Evolutionary conservation across 2,888 invertebrate genomes (phyloP), one percentile per base, ranked within the genome.

Genomic region (Lucinisca nassula): DNA sequence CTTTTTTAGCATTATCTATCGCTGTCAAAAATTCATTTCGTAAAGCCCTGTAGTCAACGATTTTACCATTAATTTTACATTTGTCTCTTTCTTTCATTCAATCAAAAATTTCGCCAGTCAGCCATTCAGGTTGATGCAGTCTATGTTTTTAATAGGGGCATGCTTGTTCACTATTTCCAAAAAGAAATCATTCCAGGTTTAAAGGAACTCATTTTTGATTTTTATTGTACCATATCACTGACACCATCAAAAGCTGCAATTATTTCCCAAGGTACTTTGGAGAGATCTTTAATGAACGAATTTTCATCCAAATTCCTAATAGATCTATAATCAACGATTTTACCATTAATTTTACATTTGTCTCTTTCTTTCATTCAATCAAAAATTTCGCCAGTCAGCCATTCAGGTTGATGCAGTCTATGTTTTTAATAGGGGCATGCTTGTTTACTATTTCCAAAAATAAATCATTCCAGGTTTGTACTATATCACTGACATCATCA

Each of bases 41-140:
- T 61, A 61, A 8, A 61, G 30, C 8, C 8, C 27, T 24, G 61
- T 61, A 61, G 4, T 61, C 61, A 30, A 27, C 17, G 27, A 61
- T 61, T 61, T 61, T 61, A 61, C 61, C 61, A 61, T 61, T 61
- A 8, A 61, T 61, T 6, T 61, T 61, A 61, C 30, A 61, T 61
- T 61, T 61, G 61, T 61, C 61, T 61, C 61, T 61, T 61, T 61
- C 61, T 61, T 61, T 61, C 30, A 61, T 61, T 4, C 24, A 17
- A 21, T 61, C 61, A 27, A 27, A 61, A 27, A 61, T 61, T 61
- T 61, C 61, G 30, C 27, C 24, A 27, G 30, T 61, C 10, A 61
- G 61, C 61, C 61, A 61, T 61, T 61, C 61, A 6, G 30, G 61
- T 61, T 61, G 61, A 30, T 30, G 61, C 10, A 45, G 8, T 45